phyloP scores from a whole-genome alignment of 2,797 vertebrate genomes.

The Capromys pilorides region DNA sequence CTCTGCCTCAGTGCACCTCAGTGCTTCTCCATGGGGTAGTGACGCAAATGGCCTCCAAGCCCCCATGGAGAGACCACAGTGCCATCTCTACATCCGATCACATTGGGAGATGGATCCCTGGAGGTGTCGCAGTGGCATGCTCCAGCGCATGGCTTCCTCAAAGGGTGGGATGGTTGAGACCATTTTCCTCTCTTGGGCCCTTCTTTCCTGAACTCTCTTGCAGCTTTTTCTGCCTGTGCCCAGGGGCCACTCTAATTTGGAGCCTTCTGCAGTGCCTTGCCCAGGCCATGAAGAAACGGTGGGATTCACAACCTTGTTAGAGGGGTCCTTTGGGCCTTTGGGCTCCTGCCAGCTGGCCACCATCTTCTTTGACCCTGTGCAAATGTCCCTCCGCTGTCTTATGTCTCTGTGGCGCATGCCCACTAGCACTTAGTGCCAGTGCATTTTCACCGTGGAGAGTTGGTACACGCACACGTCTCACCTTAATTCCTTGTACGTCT shows the following conservation, averaged over 20 bases:
- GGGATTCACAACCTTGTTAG: not conserved
- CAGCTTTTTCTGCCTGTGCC: not conserved
- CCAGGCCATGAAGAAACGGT: not conserved
- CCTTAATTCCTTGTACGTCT: not conserved
- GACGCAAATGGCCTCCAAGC: rapidly evolving
- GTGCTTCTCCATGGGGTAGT: not conserved
- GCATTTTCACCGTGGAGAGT: not conserved
- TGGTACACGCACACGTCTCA: not conserved
- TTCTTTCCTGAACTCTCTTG: not conserved
- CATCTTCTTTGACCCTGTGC: not conserved
- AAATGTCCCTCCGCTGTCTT: not conserved
- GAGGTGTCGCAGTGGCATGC: not conserved
- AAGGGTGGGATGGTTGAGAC: not conserved
- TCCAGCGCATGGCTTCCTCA: not conserved
- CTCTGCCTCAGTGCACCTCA: not conserved
- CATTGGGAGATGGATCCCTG: not conserved
- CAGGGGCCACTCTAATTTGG: not conserved
- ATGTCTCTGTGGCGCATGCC: rapidly evolving
- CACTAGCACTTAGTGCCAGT: not conserved
- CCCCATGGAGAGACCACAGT: not conserved
- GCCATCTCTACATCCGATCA: not conserved
- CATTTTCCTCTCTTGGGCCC: not conserved
- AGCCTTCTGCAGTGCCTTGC: not conserved
- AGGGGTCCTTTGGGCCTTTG: not conserved
- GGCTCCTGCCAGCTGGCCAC: not conserved